phyloP scores from a whole-genome alignment of 2,797 vertebrate genomes.

The Falco columbarius region DNA sequence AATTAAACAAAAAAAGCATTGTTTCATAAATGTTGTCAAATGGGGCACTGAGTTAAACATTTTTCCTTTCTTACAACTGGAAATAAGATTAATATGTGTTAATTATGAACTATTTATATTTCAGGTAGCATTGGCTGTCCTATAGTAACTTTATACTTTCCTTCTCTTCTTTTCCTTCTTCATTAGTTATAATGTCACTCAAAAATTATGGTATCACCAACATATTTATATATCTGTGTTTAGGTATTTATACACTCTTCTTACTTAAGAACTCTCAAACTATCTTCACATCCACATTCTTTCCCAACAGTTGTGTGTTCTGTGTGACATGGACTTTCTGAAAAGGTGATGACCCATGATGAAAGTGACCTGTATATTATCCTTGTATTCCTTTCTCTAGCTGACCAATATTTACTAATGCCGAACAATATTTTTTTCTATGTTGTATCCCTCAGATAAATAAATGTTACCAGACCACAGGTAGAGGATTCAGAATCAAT shows the following conservation, averaged over 20 bases:
- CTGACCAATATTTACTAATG: background rate
- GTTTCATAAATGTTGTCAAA: background rate
- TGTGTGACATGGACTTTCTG: background rate
- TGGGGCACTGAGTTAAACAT: background rate
- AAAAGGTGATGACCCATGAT: background rate
- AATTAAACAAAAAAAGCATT: background rate
- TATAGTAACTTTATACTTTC: background rate
- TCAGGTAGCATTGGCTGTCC: background rate
- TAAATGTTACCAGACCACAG: background rate
- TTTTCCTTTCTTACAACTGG: background rate
- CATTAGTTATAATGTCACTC: background rate
- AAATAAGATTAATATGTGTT: background rate
- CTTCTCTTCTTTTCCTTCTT: background rate
- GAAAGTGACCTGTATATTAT: background rate
- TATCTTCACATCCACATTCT: background rate
- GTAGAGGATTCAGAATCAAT: background rate
- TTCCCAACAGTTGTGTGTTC: background rate
- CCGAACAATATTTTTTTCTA: background rate
- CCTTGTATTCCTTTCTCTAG: background rate
- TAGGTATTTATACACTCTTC: background rate
- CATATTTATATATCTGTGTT: background rate
- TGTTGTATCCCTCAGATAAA: background rate
- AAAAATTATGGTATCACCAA: background rate
- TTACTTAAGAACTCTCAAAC: background rate
- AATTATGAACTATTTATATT: background rate